Evolutionary conservation across 2,888 invertebrate species (phyloP).

Genomic region (Aspidapion aeneum): DNA sequence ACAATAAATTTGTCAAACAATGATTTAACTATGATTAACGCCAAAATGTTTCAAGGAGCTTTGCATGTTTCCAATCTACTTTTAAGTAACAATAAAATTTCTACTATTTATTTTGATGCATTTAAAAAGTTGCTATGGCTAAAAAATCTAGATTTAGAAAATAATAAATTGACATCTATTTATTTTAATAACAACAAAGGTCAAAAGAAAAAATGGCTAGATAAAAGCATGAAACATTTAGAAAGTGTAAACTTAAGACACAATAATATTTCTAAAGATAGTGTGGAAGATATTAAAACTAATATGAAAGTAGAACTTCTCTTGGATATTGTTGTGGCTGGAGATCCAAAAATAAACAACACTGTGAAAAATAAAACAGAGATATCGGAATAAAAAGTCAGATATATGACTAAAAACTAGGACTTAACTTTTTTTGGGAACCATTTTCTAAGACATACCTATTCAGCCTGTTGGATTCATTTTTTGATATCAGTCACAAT

Average conservation of each 20-base stretch:
- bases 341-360: too few species aligned
- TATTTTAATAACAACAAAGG: background rate
- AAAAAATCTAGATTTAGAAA: conserved; percentile 20
- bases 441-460: conserved; percentile 20
- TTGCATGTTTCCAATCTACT: background rate
- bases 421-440: conserved; percentile 28
- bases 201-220: background rate
- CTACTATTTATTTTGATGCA: conserved; percentile 19
- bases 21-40: background rate
- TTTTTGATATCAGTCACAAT: conserved; percentile 30
- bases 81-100: conserved; percentile 18
- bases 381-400: too few species aligned
- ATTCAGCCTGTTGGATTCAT: conserved; percentile 10
- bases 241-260: background rate
- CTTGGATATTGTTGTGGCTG: too few species aligned
- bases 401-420: too few species aligned
- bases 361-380: too few species aligned
- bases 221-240: background rate
- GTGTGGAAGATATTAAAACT: background rate
- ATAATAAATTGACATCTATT: conserved; percentile 11
- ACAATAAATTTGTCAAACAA: background rate
- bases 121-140: conserved; percentile 21
- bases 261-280: background rate
- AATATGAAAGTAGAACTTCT: background rate
- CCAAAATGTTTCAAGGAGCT: background rate